phyloP scores from a whole-genome alignment of 2,797 vertebrate genomes.

The Uromys caudimaculatus region DNA sequence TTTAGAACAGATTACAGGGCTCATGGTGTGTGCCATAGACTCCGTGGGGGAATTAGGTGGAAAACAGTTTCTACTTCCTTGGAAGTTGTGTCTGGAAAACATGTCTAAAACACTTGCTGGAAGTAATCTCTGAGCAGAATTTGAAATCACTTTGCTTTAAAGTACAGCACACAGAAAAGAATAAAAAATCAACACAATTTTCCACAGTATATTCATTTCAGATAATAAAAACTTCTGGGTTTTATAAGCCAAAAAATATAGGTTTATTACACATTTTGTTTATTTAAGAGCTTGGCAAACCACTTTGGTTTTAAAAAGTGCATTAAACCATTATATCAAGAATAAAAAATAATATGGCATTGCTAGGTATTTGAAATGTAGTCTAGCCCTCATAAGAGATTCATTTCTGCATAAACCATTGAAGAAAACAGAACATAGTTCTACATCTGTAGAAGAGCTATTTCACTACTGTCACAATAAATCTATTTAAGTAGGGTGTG shows the following conservation, averaged over 20 bases:
- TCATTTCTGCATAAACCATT: neutral
- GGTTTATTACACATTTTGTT: neutral
- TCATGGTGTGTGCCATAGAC: constrained; percentile 58
- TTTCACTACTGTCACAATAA: neutral
- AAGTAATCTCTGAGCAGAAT: constrained; percentile 64
- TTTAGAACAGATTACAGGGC: constrained; percentile 72
- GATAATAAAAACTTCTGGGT: neutral
- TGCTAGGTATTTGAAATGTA: neutral
- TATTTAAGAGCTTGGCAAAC: neutral
- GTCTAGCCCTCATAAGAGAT: neutral
- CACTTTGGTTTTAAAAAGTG: neutral
- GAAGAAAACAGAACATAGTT: neutral
- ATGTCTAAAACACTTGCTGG: constrained; percentile 47
- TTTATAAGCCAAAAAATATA: neutral
- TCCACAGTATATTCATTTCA: constrained; percentile 40
- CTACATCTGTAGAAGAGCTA: neutral
- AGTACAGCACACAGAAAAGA: constrained; percentile 25
- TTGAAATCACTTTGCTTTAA: constrained; percentile 67
- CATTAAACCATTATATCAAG: neutral
- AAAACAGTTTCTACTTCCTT: constrained; percentile 67
- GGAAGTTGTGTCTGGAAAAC: constrained; percentile 52
- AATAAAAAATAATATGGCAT: neutral
- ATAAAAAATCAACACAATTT: constrained; percentile 14
- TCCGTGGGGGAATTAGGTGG: constrained; percentile 67
- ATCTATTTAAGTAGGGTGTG: neutral